Evolutionary conservation across 2,797 vertebrate genomes (phyloP), one percentile per base, ranked within the genome.

Genomic region (Cottoperca gobio): DNA sequence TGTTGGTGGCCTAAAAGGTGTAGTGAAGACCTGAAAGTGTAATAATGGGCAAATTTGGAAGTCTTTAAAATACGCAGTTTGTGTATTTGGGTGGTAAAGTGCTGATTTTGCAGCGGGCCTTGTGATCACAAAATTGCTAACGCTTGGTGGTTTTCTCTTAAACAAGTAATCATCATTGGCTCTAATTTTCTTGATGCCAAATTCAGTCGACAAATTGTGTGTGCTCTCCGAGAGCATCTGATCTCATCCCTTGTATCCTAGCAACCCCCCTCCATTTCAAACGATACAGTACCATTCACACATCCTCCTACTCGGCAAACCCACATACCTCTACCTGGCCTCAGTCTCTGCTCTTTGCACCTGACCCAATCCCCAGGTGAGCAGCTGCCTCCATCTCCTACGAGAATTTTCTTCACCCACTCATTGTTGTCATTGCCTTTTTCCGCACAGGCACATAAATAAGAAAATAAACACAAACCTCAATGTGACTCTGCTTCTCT

Each of bases 251-350:
- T 80, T 43, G 93, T 95, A 88, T 94, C 93, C 91, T 94, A 95
- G 93, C 93, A 94, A 94, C 94, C 86, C 72, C 67, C 70, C 73
- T 87, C 84, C 83, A 89, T 90, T 92, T 94, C 84, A 88, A 90
- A 89, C 37, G 70, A 74, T 83, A 82, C 82, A 73, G 81, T 84
- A 85, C 71, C 81, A 79, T 86, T 89, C 86, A 87, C 81, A 85
- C 79, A 87, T 91, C 88, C 90, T 85, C 87, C 87, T 67, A 86
- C 85, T 86, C 81, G 7, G 23, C 76, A 62, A 70, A 59, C 85
- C 85, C 84, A 83, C 82, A 42, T 73, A 78, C 63, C 62, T 77
- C 76, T 79, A 21, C n/a, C 16, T 67, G 72, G 78, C 73, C 78
- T 66, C 70, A 33, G 78, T 76, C 81, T 83, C 70, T 86, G 82